These are phyloP conservation scores for Aspidapion aeneum DNA, from an alignment of 2,888 invertebrate species.

Conservation along the genomic window DNA sequence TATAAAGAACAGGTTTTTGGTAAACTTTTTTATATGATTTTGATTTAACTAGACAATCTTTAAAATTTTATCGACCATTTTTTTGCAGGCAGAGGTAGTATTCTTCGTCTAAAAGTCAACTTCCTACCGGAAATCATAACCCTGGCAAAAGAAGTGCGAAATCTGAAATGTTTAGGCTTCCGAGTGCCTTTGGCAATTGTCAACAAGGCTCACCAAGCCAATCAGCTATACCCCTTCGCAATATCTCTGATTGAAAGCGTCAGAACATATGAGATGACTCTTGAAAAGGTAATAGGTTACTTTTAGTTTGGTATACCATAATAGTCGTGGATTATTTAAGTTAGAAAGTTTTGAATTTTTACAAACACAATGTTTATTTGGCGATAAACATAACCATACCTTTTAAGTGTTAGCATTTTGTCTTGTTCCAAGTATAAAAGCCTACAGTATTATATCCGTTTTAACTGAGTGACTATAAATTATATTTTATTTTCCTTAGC, in stretches of 20 bases:
- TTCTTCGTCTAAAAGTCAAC: conserved; percentile 89
- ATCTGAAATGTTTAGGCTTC: conserved; percentile 93
- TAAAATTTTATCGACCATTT: no score
- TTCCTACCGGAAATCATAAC: conserved; percentile 98
- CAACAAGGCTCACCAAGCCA: conserved; percentile 98
- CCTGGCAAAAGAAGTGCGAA: conserved; percentile 96
- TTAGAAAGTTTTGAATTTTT: no score
- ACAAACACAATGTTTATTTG: no score
- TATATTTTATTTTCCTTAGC: not conserved
- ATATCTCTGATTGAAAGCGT: conserved; percentile 98
- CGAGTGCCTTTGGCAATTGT: conserved; percentile 97
- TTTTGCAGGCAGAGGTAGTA: conserved; percentile 58
- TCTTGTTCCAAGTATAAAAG: no score
- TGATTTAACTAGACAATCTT: no score
- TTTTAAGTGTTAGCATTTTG: not conserved
- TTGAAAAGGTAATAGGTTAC: conserved; percentile 80
- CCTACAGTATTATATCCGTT: no score
- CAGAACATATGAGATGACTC: conserved; percentile 92
- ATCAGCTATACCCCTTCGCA: conserved; percentile 97
- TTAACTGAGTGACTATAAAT: no score
- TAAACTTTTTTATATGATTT: no score
- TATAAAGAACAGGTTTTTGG: no score
- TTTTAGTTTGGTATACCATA: no score
- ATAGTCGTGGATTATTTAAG: no score
- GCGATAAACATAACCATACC: no score